Evolutionary conservation across 1,140 invertebrate species (phyloP).

Genomic region (Habropoda laboriosa): DNA sequence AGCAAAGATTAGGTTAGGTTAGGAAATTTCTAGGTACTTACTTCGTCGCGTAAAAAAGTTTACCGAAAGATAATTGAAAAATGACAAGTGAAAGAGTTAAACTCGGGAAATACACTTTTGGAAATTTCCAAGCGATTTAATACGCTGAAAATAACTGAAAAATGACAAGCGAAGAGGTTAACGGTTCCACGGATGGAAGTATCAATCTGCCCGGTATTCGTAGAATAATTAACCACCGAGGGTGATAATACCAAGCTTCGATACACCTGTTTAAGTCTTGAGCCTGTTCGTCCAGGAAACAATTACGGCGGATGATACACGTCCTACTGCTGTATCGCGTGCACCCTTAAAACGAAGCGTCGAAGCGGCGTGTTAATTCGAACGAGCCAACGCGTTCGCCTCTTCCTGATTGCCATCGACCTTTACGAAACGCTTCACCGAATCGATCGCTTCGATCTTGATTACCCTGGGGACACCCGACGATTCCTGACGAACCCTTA

Average conservation of each 20-base stretch:
- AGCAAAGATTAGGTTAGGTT: too few relatives aligned
- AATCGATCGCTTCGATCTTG: background rate
- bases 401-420: constrained; percentile 2
- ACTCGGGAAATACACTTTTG: too few relatives aligned
- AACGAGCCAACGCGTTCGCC: background rate
- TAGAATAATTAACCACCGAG: background rate
- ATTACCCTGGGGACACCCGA: background rate
- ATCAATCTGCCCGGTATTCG: too few relatives aligned
- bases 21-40: too few relatives aligned
- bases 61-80: too few relatives aligned
- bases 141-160: too few relatives aligned
- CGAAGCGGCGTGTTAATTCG: constrained; percentile 8
- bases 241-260: accelerated
- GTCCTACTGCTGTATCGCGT: constrained; percentile 21
- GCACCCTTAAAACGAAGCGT: background rate
- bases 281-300: constrained; percentile 8
- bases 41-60: too few relatives aligned
- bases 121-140: too few relatives aligned
- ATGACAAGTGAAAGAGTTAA: too few relatives aligned
- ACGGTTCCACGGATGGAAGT: too few relatives aligned
- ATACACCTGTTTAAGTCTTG: background rate
- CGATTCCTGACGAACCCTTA: background rate
- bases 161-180: too few relatives aligned
- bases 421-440: background rate
- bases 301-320: constrained; percentile 26